Percentiles rank a stretch among this genome's conserved stretches.
Evolutionary conservation across 53 echinoderm and acorn worm species (phyloP).

Genomic region (Glandiceps talaboti): DNA sequence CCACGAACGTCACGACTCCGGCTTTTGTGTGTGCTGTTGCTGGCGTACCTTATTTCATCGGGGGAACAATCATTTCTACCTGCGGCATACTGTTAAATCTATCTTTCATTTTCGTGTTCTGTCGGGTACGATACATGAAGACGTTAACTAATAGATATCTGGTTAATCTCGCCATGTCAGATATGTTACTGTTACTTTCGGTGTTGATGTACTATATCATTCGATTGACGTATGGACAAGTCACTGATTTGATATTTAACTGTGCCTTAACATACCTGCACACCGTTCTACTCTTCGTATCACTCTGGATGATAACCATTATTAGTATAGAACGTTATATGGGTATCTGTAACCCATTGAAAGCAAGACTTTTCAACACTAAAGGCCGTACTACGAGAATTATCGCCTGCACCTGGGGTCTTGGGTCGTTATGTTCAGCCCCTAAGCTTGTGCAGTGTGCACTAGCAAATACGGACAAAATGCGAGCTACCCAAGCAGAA

Average conservation of each 20-base stretch:
- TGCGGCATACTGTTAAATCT: constrained; percentile 15
- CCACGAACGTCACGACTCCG: too few species aligned
- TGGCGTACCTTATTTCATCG: neutral
- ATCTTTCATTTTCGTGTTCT: constrained; percentile 15
- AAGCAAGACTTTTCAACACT: constrained; percentile 14
- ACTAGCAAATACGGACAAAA: neutral
- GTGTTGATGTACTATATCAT: constrained; percentile 3
- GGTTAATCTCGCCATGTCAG: constrained; percentile 20
- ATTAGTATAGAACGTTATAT: constrained; percentile 26
- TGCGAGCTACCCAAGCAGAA: neutral
- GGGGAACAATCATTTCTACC: neutral
- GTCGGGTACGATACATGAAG: constrained; percentile 11
- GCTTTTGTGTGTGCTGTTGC: neutral
- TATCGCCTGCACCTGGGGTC: constrained; percentile 18
- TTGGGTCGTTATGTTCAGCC: constrained; percentile 6
- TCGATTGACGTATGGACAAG: constrained; percentile 2
- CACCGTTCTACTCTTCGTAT: constrained; percentile 21
- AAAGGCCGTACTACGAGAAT: constrained; percentile 18
- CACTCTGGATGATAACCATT: constrained; percentile 17
- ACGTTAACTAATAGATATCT: constrained; percentile 20
- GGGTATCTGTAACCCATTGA: constrained; percentile 25
- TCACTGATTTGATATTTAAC: constrained; percentile 2
- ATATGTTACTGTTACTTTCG: constrained; percentile 5
- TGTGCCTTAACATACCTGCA: constrained; percentile 9
- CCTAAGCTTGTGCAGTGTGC: neutral